These are phyloP conservation scores for Alexandromys fortis DNA, from an alignment of 2,113 vertebrate genomes.

Conservation along the genomic window DNA sequence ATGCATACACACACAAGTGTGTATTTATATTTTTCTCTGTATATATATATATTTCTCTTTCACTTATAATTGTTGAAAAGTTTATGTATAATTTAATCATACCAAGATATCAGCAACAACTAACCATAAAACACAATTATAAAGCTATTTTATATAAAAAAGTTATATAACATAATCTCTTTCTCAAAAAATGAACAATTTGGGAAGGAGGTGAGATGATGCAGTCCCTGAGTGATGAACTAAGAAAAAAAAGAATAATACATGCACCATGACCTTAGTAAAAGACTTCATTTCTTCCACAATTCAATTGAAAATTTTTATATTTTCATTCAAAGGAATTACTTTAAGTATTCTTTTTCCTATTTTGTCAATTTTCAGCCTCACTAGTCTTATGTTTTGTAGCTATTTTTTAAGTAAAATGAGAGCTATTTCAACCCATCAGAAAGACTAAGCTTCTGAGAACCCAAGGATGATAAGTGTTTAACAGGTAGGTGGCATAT, in stretches of 20 bases:
- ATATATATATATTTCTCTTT: neutral
- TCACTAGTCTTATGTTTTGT: neutral
- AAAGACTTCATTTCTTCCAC: neutral
- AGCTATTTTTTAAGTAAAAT: neutral
- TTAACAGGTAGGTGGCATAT: neutral
- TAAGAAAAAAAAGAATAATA: neutral
- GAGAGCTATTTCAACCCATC: neutral
- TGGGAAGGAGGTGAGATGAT: neutral
- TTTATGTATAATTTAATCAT: neutral
- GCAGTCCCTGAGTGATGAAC: neutral
- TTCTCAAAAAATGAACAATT: neutral
- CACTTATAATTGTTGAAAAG: neutral
- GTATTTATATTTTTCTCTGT: neutral
- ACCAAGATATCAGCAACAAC: neutral
- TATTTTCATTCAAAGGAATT: neutral
- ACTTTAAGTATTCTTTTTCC: neutral
- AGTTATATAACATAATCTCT: neutral
- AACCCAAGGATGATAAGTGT: neutral
- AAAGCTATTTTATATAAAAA: neutral
- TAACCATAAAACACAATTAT: neutral
- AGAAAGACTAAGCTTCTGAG: neutral
- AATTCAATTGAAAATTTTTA: neutral
- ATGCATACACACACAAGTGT: no score
- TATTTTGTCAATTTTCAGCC: neutral
- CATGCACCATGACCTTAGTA: neutral